Base-by-base conservation (phyloP, 2,888 invertebrate species). In the Branchipolynoe longqiensis region DNA sequence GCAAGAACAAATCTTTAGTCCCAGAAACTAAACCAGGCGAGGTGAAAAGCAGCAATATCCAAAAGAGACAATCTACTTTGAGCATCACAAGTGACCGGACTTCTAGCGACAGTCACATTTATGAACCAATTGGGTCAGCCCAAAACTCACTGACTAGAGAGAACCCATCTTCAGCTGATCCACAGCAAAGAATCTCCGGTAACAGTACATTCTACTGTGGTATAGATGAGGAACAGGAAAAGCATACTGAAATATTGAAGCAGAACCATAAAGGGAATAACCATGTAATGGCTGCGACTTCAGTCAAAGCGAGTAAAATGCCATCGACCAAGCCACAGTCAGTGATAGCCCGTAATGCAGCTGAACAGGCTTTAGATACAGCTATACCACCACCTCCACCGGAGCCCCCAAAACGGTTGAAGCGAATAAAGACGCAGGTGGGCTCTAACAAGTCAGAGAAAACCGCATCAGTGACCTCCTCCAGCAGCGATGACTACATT, bases 401-500 rank as follows among this genome's bases (percentile, higher is more conserved):
- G 36, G 69, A 33, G 0, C 69, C 69, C 1, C 69, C 69, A 12
- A n/a, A n/a, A n/a, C 33, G 69, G 2, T 38, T 69, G 1, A 69
- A 69, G 38, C 33, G 69, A 1, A 14, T 33, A 12, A 14, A 69
- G 12, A 33, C 38, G 14, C 33, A 69, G 38, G 36, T 31, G 31
- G 31, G 25, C 62, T 62, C 62, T n/a, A 25, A 31, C 12, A 25
- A 28, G 0, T 28, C 31, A 18, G 14, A 18, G 28, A 69, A 33
- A n/a, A 36, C 69, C 18, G 38, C 0, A 6, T 69, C 69, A 14
- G 84, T 73, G 18, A 69, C 54, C 84, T 62, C 62, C 18, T 36
- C 33, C 31, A 54, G 54, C 40, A 78, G 78, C 31, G 84, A 69
- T 33, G 84, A 69, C 31, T 84, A 84, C 56, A 84, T 84, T 48